Base-by-base conservation (phyloP, 2,797 vertebrate species). In the Corythornis leucogaster region DNA sequence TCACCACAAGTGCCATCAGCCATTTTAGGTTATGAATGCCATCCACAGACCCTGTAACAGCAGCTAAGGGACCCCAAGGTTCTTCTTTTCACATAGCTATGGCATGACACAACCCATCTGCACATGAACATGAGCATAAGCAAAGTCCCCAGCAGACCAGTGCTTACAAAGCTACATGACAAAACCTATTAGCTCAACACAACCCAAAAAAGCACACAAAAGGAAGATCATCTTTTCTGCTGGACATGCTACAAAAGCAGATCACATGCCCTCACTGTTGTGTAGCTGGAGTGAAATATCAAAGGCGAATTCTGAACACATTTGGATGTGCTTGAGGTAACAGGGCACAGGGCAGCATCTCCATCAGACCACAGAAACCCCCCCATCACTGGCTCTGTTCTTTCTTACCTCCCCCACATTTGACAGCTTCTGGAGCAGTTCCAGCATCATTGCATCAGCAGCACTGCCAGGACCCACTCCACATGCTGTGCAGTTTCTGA, bases 401-500 rank as follows among this genome's bases (percentile, higher is more conserved):
- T 61, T 64, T 82, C 48, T 46, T 40, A 67, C 64, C 64, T 82
- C 83, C 85, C 80, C 75, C 33, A 0, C 30, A 24, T 68, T 30
- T 48, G 31, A 92, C 75, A 86, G 75, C 78, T 80, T 83, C 78
- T 95, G 96, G 93, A 93, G 61, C 0, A 0, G 38, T 11, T 71
- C 95, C 96, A 94, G 87, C 5, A 0, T 8, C 73, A 15, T 58
- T 82, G 87, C 75, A 85, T 67, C 91, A 85, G 78, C 85, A 90
- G 54, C 3, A 22, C 80, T 77, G 94, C 83, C 91, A 92, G 92
- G 64, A 77, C 62, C 86, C 42, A 40, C 53, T 94, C 75, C 91
- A 84, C 92, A 94, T 55, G 93, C 93, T 58, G 83, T 88, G 83
- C 66, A n/a, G 11, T 78, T 93, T 82, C 90, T 92, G 85, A 91